Base-by-base conservation (phyloP, 2,797 vertebrate species). In the Chaunax sp. region DNA sequence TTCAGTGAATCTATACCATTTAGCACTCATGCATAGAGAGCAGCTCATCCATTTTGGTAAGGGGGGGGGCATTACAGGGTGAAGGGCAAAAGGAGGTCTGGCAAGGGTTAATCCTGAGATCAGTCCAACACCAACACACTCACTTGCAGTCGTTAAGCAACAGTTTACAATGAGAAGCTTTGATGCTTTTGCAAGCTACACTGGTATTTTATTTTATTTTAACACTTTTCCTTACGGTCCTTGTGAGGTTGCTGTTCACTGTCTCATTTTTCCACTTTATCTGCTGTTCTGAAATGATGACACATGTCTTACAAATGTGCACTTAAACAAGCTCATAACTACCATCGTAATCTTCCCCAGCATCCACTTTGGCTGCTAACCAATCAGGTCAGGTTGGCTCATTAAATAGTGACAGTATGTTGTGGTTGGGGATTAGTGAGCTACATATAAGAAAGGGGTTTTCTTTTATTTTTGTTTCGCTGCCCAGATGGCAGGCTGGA, bases 401-500 rank as follows among this genome's bases (percentile, higher is more conserved):
- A 43, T 78, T 55, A 55, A 28, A 74, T 2, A 53, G 30, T 46
- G 46, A 49, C 43, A 28, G 41, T 26, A 37, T 56, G 12, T 3
- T n/a, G 11, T 26, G 51, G 35, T 79, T 50, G 56, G 56, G 9
- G 50, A 62, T 66, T 44, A 40, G n/a, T 62, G 26, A 55, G 44
- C 30, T 23, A 26, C 33, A 57, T 14, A 15, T 1, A 40, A 66
- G 20, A 37, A 25, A 41, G 44, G 7, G 53, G 19, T 69, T 45
- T 2, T 23, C 10, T 43, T 22, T 2, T 23, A 12, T 43, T 22
- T 37, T 47, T 22, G 4, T 40, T 49, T 54, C 41, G 6, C 41
- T 43, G 14, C 44, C 47, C 78, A 85, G 76, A 77, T 87, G 81
- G 78, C 54, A 43, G 58, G 23, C 40, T 68, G 64, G 26, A 70